Conservation (phyloP, 2,797 vertebrate species). For the Orestias chungarensis region DNA sequence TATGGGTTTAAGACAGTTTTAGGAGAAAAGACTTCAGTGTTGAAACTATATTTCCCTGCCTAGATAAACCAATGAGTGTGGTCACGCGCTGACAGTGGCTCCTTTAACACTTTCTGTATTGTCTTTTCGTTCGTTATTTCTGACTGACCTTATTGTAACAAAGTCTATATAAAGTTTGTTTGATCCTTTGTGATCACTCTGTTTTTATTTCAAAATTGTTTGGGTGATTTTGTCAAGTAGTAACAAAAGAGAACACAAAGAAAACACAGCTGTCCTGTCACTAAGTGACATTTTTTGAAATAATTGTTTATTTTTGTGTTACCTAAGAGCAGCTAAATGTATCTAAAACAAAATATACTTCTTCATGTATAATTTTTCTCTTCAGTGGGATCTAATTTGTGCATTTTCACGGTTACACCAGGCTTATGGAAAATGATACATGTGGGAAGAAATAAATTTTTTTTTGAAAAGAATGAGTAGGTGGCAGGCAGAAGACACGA, state of each 20-base stretch:
- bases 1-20: background rate
- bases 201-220: background rate
- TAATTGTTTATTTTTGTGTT: background rate
- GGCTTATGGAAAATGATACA: constrained; percentile 1
- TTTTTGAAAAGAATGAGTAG: constrained; percentile 11
- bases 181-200: background rate
- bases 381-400: background rate
- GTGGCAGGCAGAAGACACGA: constrained; percentile 39
- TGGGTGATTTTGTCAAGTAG: background rate
- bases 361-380: background rate
- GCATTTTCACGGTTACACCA: background rate
- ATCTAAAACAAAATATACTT: background rate
- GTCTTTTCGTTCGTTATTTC: background rate
- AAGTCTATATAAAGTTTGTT: background rate
- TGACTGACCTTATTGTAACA: background rate
- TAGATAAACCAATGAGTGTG: background rate
- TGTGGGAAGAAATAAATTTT: background rate
- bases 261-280: no score
- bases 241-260: background rate
- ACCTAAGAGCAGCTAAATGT: background rate
- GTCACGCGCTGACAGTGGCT: background rate
- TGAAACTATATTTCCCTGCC: background rate
- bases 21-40: background rate
- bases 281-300: background rate
- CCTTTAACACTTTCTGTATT: background rate